Evolutionary conservation across 2,888 invertebrate genomes (phyloP), one percentile per base, ranked within the genome.

Genomic region (Hirtodrosophila trivittata): DNA sequence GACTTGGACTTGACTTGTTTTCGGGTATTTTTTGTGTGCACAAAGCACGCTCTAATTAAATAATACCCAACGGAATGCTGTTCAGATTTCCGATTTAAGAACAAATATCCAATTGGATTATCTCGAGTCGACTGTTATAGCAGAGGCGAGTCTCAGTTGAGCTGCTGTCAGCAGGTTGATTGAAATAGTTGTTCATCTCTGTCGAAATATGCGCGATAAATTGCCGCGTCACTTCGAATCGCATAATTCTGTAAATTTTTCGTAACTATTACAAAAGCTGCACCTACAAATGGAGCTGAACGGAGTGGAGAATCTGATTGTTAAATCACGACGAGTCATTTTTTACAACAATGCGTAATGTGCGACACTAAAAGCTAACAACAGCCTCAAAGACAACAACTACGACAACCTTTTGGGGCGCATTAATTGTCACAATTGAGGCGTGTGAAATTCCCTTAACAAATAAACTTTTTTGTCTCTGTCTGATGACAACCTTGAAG

Each of bases 391-490:
- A 56, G 60, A 57, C 42, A 18, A 30, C 30, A 51, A 45, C 38
- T 56, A 52, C 55, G 52, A 56, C 14, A 45, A 49, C 49, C 25
- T 16, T 57, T 42, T 43, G 55, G 47, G 50, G 62, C 75, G 70
- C 60, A 69, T 69, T 77, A 65, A 81, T 73, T 83, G 77, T 77
- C 75, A 72, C 86, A 82, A 85, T 87, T 82, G 86, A 82, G 72
- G 75, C 83, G 87, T 87, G 81, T 75, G 86, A 85, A 87, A 65
- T 82, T 69, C 59, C 66, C 74, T 60, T 38, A 58, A 68, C 49
- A 71, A 47, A 13, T 45, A 72, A 55, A 37, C 51, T 32, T 38
- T 64, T 32, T 56, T 80, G 50, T 49, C 39, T 72, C 35, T 57
- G 39, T 62, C 37, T 38, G 51, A 32, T 35, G 70, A 45, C 81